phyloP scores from a whole-genome alignment of 2,888 invertebrate genomes.

The Cryptosula pallasiana region DNA sequence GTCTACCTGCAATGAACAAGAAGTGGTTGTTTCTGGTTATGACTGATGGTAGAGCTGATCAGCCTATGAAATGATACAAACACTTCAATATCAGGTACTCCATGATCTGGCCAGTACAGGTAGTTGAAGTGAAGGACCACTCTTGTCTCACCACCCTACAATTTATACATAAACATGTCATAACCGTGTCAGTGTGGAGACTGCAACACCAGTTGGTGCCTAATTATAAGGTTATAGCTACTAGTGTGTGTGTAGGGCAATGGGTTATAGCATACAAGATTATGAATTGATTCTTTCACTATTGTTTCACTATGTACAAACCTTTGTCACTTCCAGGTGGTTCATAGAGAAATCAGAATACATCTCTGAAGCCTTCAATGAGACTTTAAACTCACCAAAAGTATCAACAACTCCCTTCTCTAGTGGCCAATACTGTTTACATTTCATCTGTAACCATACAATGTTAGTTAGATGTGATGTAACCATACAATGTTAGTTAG shows the following conservation, averaged over 20 bases:
- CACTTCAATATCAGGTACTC: constrained; percentile 45
- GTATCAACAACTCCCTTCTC: neutral
- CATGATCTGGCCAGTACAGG: constrained; percentile 97
- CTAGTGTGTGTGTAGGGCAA: too few species aligned
- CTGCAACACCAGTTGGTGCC: too few species aligned
- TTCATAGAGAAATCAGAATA: neutral
- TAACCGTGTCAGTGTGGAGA: too few species aligned
- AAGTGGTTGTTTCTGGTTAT: constrained; percentile 58
- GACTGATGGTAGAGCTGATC: neutral
- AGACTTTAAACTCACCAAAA: neutral
- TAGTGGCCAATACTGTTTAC: constrained; percentile 2
- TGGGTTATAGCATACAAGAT: too few species aligned
- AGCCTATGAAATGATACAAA: neutral
- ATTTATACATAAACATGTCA: too few species aligned
- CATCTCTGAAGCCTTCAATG: neutral
- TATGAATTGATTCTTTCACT: too few species aligned
- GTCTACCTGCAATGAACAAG: constrained; percentile 96
- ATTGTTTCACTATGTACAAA: too few species aligned
- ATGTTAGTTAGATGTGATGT: constrained; percentile 17
- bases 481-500: too few species aligned
- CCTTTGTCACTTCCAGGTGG: neutral
- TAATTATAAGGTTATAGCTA: too few species aligned
- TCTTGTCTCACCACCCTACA: constrained; percentile 53
- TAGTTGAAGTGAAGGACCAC: constrained; percentile 88
- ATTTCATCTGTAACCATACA: neutral